Evolutionary conservation across 2,888 invertebrate species (phyloP).

Genomic region (Nephrotoma appendiculata): DNA sequence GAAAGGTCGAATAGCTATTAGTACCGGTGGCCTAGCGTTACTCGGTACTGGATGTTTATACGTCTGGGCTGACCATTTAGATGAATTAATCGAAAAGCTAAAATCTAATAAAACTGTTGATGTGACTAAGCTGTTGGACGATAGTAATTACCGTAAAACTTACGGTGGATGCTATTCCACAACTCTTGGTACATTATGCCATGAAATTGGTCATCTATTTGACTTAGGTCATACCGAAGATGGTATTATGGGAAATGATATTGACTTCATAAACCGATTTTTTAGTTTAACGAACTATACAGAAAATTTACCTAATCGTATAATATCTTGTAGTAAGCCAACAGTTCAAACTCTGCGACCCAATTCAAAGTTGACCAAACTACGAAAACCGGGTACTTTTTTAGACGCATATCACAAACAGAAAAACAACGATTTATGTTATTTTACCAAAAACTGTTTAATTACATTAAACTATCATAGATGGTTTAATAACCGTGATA

Average conservation of each 20-base stretch:
- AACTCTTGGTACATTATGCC: constrained; percentile 79
- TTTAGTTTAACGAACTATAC: constrained; percentile 48
- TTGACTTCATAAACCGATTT: constrained; percentile 66
- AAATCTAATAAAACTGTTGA: constrained; percentile 46
- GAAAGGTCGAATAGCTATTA: constrained; percentile 76
- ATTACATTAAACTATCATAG: constrained; percentile 26
- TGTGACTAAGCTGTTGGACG: constrained; percentile 64
- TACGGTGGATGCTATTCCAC: constrained; percentile 80
- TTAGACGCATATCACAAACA: constrained; percentile 28
- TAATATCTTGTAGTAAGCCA: constrained; percentile 14
- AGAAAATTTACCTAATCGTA: constrained; percentile 23
- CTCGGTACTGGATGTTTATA: constrained; percentile 83
- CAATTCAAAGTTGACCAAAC: constrained; percentile 22
- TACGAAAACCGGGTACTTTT: constrained; percentile 20
- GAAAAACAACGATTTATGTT: constrained; percentile 25
- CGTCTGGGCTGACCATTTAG: constrained; percentile 67
- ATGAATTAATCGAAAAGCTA: constrained; percentile 44
- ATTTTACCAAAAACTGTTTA: constrained; percentile 27
- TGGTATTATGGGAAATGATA: constrained; percentile 88
- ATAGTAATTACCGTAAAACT: constrained; percentile 80
- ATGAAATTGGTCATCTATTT: constrained; percentile 89
- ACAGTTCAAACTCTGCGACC: background rate
- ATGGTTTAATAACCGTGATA: constrained; percentile 20
- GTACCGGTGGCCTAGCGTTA: constrained; percentile 81
- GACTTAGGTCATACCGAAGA: constrained; percentile 81